A percentile compares a stretch with the other conserved stretches of the same genome.
Evolutionary conservation across 2,113 vertebrate species (phyloP).

Genomic region (Gobiocypris rarus): DNA sequence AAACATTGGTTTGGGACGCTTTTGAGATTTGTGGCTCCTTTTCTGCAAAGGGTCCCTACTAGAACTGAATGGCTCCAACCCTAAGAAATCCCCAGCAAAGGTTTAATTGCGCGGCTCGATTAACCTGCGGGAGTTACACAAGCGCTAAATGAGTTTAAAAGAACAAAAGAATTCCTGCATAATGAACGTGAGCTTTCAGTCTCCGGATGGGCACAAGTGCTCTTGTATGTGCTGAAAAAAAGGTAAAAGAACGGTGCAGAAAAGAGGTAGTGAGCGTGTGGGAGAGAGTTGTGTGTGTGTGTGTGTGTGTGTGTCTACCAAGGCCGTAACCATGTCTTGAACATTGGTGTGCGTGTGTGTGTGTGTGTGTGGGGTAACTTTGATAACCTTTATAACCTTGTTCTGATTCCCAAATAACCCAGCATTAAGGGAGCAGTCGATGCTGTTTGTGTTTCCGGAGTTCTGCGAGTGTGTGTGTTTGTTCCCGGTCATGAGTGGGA

Average conservation of each 20-base stretch:
- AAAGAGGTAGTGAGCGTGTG: slow-evolving; percentile 1
- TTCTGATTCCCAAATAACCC: too few relatives aligned
- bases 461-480: too few relatives aligned
- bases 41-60: slow-evolving; percentile 60
- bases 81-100: slow-evolving; percentile 33
- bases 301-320: slow-evolving; percentile 11
- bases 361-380: slow-evolving; percentile 6
- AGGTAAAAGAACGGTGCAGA: slow-evolving; percentile 50
- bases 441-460: too few relatives aligned
- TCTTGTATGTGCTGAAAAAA: slow-evolving; percentile 52
- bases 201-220: slow-evolving; percentile 52
- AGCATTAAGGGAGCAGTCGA: too few relatives aligned
- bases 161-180: slow-evolving; percentile 63
- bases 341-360: slow-evolving; percentile 8
- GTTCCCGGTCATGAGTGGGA: too few relatives aligned
- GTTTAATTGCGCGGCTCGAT: slow-evolving; percentile 77
- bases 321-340: too few relatives aligned
- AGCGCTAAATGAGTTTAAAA: slow-evolving; percentile 68
- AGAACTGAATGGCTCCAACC: slow-evolving; percentile 41
- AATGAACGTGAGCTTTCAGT: slow-evolving; percentile 46
- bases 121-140: slow-evolving; percentile 67
- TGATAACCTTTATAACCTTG: too few relatives aligned
- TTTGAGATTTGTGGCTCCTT: slow-evolving; percentile 82
- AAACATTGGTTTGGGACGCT: slow-evolving; percentile 71
- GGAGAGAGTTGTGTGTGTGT: slow-evolving; percentile 22